Base-by-base conservation (phyloP, 2,113 vertebrate genomes). In the Embiotoca jacksoni region DNA sequence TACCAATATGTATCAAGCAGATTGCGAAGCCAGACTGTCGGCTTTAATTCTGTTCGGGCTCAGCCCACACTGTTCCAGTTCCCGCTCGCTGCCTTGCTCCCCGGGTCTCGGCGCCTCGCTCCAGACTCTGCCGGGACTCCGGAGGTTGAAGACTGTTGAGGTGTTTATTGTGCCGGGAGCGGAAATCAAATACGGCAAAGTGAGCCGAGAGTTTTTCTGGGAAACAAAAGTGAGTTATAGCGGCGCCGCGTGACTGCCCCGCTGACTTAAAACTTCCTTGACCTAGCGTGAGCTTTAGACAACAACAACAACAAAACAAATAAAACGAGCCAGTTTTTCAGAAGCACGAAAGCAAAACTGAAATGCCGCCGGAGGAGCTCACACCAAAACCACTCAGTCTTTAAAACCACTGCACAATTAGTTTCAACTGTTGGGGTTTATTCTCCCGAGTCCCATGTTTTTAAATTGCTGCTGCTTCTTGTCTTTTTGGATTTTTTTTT, bases 1-100 rank as follows among this genome's bases (percentile, higher is more conserved):
- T 47, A 50, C 61, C 71, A 71, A 79, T 73, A 74, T 71, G 60
- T 62, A 58, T 82, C 49, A 65, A 83, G 86, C 41, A 71, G 53
- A 78, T 61, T 70, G 56, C 65, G 59, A 62, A 71, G 56, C 66
- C 81, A 75, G 57, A 64, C 46, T 81, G 77, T 87, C 74, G 75
- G 32, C 74, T 73, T 79, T 37, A 0, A 75, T 88, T 87, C 63
- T 64, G 55, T 41, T 77, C 35, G 5, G 49, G 54, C 79, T 81
- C 41, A 50, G 50, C 53, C 75, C 61, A 68, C 71, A 47, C 49
- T 11, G 62, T 77, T 85, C 67, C 75, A 75, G 56, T 53, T 37
- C 65, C 75, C 70, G 68, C 72, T 76, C 57, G 2, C 52, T 14
- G 56, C 23, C 23, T 23, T 23, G 23, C 23, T 23, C 23, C 23